Conservation (phyloP, 2,888 invertebrate species). For the Hedychridium roseum region DNA sequence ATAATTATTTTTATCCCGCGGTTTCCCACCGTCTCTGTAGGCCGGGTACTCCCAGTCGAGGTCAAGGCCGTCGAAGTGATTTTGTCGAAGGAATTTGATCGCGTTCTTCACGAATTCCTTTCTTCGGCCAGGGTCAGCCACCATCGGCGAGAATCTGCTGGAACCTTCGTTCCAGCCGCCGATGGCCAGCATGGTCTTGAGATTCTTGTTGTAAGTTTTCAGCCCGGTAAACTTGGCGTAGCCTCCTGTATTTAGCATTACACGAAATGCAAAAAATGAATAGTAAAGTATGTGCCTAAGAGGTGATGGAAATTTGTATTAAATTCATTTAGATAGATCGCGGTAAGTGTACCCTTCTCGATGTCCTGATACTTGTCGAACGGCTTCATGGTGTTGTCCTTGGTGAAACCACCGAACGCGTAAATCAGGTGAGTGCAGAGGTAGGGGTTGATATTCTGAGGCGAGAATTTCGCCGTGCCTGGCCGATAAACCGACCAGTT, state of each 20-base stretch:
- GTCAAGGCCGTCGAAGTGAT: conserved; percentile 93
- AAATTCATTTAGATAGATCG: neutral
- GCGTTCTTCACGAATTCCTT: conserved; percentile 84
- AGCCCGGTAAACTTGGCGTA: conserved; percentile 93
- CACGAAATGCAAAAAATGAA: neutral
- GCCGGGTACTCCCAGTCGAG: conserved; percentile 92
- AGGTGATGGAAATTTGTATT: neutral
- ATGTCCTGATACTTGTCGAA: conserved; percentile 96
- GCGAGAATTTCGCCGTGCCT: conserved; percentile 89
- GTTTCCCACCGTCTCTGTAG: conserved; percentile 74
- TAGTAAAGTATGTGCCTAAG: no score
- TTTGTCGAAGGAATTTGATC: conserved; percentile 86
- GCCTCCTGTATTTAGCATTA: conserved; percentile 72
- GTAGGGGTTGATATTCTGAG: conserved; percentile 94
- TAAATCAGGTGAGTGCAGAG: conserved; percentile 93
- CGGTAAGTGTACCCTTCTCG: conserved; percentile 79
- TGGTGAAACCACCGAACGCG: conserved; percentile 91
- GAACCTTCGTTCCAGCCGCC: conserved; percentile 96
- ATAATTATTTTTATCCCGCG: conserved; percentile 87
- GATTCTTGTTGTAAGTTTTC: conserved; percentile 90
- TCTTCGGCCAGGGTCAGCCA: conserved; percentile 78
- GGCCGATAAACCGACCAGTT: conserved; percentile 94
- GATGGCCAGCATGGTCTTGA: conserved; percentile 90
- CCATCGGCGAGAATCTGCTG: conserved; percentile 86
- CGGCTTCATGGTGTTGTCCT: conserved; percentile 89